Evolutionary conservation across 2,797 vertebrate species (phyloP).

Genomic region (Bucorvus abyssinicus): DNA sequence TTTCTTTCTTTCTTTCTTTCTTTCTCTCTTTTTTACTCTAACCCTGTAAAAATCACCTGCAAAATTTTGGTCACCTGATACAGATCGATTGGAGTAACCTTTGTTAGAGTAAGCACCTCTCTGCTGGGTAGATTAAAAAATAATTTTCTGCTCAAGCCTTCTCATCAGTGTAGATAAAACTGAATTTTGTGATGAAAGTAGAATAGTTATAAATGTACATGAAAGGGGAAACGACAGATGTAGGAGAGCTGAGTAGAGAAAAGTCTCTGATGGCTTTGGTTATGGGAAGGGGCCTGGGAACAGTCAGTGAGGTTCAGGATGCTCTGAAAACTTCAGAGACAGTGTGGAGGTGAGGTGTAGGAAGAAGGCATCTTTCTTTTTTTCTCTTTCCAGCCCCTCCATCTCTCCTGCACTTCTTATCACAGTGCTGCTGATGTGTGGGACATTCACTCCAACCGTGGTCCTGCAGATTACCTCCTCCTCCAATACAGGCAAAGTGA

Average conservation of each 20-base stretch:
- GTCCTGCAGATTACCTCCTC: neutral
- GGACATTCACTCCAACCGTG: neutral
- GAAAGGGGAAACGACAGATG: neutral
- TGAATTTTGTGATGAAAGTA: neutral
- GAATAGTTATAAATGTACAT: neutral
- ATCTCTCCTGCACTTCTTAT: neutral
- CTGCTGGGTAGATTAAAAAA: neutral
- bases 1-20: neutral
- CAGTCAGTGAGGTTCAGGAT: neutral
- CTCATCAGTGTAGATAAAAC: neutral
- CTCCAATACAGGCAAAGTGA: neutral
- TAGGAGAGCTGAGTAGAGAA: neutral
- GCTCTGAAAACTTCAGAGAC: neutral
- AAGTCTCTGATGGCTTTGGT: neutral
- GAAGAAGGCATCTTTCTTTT: neutral
- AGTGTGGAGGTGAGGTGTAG: neutral
- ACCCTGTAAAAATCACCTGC: neutral
- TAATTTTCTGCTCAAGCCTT: neutral
- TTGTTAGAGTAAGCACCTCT: neutral
- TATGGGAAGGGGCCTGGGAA: neutral
- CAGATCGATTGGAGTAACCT: rapidly evolving
- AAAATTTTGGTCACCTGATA: neutral
- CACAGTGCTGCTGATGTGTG: neutral
- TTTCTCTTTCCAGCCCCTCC: neutral
- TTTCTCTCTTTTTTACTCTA: neutral